phyloP scores from a whole-genome alignment of 2,113 vertebrate genomes.

The Guaruba guarouba region DNA sequence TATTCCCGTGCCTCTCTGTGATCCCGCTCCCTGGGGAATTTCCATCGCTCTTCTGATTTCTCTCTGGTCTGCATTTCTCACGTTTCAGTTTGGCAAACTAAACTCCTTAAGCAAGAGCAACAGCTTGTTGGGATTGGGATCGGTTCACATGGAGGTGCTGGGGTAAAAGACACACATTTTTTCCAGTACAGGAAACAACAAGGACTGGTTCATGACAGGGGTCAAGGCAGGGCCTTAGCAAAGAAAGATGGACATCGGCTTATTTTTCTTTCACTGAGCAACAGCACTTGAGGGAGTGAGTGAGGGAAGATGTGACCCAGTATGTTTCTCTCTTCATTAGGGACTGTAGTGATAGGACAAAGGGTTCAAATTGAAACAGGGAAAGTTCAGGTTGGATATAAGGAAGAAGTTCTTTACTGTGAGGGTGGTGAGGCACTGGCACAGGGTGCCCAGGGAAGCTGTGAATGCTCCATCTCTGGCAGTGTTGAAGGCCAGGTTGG shows the following conservation, averaged over 20 bases:
- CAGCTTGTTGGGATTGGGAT: not conserved
- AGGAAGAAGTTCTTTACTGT: too few species aligned
- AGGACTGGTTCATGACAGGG: not conserved
- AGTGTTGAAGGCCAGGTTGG: too few species aligned
- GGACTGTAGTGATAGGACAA: not conserved
- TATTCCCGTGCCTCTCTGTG: fast-evolving
- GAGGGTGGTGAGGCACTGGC: too few species aligned
- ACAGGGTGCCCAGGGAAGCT: too few species aligned
- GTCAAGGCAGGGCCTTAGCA: not conserved
- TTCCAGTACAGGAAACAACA: not conserved
- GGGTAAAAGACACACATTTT: not conserved
- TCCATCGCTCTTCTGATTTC: not conserved
- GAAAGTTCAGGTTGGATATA: not conserved
- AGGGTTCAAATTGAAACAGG: not conserved
- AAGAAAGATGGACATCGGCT: not conserved
- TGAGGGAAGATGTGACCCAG: not conserved
- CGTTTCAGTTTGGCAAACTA: not conserved
- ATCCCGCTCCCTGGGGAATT: not conserved
- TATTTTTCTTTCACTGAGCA: not conserved
- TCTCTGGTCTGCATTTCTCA: not conserved
- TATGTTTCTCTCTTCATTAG: not conserved
- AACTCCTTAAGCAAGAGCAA: not conserved
- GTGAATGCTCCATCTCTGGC: too few species aligned
- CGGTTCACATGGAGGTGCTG: not conserved
- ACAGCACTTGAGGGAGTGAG: not conserved